phyloP scores from a whole-genome alignment of 2,113 vertebrate genomes.

The Sarotherodon lohbergeri region DNA sequence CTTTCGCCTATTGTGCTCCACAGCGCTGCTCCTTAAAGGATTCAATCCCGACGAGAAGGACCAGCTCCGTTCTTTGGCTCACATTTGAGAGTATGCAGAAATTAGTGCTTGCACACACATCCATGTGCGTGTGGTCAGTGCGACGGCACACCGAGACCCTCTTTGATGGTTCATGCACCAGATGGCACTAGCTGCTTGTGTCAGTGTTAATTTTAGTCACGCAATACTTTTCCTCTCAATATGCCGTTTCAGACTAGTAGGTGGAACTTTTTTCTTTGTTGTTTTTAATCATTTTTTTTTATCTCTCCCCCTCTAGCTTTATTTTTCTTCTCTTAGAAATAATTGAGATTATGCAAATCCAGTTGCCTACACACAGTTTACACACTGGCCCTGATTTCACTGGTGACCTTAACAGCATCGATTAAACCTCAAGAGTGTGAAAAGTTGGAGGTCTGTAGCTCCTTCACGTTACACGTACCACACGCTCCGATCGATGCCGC shows the following conservation, averaged over 20 bases:
- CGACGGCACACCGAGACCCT: constrained; percentile 15
- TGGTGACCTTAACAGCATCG: not conserved
- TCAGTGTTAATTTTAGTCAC: constrained; percentile 42
- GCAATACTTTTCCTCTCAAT: constrained; percentile 2
- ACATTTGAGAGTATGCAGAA: not conserved
- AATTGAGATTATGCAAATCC: not conserved
- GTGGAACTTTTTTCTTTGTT: not conserved
- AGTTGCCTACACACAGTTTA: not conserved
- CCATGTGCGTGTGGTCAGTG: not conserved
- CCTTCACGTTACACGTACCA: not conserved
- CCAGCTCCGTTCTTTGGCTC: not conserved
- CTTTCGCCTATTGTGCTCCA: not conserved
- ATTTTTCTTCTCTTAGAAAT: not conserved
- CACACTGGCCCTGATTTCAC: not conserved
- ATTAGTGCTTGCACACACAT: not conserved
- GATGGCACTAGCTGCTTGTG: constrained; percentile 58
- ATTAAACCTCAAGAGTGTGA: not conserved
- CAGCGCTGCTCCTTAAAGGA: not conserved
- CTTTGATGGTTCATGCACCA: constrained; percentile 48
- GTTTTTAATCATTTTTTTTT: not conserved
- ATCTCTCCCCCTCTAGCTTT: not conserved
- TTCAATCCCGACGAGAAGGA: not conserved
- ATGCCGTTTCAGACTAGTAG: not conserved
- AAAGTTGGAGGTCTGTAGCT: not conserved
- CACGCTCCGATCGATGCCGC: constrained; percentile 38